Evolutionary conservation across 2,113 vertebrate genomes (phyloP).

Genomic region (Nesoenas mayeri): DNA sequence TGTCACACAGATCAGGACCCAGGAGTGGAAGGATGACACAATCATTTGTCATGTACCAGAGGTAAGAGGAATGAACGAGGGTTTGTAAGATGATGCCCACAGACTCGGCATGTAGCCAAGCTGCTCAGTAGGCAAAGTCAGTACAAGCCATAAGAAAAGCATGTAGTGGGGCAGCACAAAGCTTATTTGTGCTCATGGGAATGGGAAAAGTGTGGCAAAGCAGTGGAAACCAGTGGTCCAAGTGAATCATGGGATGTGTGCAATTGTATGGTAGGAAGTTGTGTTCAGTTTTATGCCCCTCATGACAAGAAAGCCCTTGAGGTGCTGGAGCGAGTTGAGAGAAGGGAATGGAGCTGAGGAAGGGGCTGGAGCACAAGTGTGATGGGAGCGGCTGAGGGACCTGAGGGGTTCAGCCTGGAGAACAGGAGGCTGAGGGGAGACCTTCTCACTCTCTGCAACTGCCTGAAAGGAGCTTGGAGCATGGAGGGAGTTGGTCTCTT

Average conservation of each 20-base stretch:
- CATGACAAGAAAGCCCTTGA: too few relatives aligned
- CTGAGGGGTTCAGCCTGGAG: too few relatives aligned
- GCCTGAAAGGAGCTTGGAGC: too few relatives aligned
- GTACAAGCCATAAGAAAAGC: background rate
- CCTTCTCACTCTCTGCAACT: too few relatives aligned
- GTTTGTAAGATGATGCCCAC: background rate
- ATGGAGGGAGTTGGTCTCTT: too few relatives aligned
- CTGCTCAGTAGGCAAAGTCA: background rate
- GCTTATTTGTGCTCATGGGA: background rate
- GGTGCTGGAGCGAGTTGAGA: too few relatives aligned
- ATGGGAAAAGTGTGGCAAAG: background rate
- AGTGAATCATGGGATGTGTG: background rate
- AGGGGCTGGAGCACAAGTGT: too few relatives aligned
- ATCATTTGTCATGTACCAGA: slow-evolving; percentile 6
- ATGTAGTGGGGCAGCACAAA: background rate
- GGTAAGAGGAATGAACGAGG: slow-evolving; percentile 21
- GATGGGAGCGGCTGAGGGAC: too few relatives aligned
- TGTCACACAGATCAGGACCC: slow-evolving; percentile 37
- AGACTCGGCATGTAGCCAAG: background rate
- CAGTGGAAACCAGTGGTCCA: background rate
- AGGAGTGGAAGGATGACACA: slow-evolving; percentile 13
- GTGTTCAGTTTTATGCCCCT: too few relatives aligned
- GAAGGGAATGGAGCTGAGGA: too few relatives aligned
- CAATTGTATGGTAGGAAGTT: background rate
- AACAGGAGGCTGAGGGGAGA: too few relatives aligned